Evolutionary conservation across 2,113 vertebrate genomes (phyloP).

Genomic region (Columba janthina): DNA sequence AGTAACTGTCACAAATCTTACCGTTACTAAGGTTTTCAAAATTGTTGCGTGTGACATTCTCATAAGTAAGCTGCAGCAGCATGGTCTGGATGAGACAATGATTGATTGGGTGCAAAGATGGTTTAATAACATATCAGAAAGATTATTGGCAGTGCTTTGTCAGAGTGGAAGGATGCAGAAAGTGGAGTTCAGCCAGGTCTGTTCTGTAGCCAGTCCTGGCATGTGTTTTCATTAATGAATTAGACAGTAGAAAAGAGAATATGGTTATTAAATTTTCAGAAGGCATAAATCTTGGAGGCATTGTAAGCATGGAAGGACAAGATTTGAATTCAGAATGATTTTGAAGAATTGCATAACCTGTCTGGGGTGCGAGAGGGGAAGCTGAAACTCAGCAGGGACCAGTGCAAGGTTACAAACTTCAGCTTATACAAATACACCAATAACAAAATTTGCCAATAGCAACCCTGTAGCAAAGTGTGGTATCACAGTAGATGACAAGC

Average conservation of each 20-base stretch:
- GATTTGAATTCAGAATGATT: conserved; percentile 17
- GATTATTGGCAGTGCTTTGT: conserved; percentile 7
- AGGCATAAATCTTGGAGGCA: neutral
- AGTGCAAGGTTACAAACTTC: neutral
- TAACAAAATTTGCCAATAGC: neutral
- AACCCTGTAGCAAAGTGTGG: neutral
- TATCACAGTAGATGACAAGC: neutral
- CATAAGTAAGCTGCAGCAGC: neutral
- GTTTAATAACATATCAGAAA: neutral
- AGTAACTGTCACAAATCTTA: neutral
- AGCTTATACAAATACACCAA: neutral
- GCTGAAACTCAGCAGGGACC: neutral
- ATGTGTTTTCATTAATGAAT: conserved; percentile 40
- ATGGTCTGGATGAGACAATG: neutral
- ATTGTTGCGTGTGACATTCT: neutral
- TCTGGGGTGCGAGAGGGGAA: neutral
- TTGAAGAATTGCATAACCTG: neutral
- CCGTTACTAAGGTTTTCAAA: neutral
- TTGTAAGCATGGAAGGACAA: neutral
- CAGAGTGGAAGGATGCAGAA: neutral
- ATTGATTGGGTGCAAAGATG: conserved; percentile 2
- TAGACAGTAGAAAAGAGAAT: neutral
- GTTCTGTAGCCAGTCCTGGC: neutral
- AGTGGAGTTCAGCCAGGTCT: conserved; percentile 19
- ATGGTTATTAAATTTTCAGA: conserved; percentile 53